Percentiles rank a stretch among this genome's conserved stretches.
Evolutionary conservation across 2,797 vertebrate species (phyloP).

Genomic region (Sebastolobus alascanus): DNA sequence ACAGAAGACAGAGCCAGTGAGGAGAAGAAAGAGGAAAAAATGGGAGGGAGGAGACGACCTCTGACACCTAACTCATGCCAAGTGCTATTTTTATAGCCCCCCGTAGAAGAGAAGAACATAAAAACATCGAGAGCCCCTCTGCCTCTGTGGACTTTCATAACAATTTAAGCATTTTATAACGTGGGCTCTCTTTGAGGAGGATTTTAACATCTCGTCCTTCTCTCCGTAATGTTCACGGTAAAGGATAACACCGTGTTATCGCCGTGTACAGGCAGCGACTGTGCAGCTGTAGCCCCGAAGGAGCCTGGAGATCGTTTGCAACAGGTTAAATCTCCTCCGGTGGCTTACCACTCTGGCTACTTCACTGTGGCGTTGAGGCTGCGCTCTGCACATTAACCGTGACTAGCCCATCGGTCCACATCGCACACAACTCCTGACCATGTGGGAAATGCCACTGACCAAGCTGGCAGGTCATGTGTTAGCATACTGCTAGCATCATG

Average conservation of each 20-base stretch:
- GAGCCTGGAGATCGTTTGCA: constrained; percentile 18
- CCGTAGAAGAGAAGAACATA: constrained; percentile 65
- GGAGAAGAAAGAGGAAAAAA: constrained; percentile 25
- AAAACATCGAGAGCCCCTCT: constrained; percentile 59
- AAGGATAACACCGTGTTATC: not conserved
- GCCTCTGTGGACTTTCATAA: constrained; percentile 55
- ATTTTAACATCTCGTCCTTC: constrained; percentile 25
- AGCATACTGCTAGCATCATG: constrained; percentile 33
- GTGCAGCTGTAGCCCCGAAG: not conserved
- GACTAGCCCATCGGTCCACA: constrained; percentile 39
- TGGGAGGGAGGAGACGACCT: constrained; percentile 71
- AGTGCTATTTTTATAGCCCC: constrained; percentile 86
- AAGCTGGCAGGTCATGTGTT: constrained; percentile 45
- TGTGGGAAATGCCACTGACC: constrained; percentile 57
- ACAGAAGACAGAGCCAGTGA: constrained; percentile 41
- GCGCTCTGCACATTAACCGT: constrained; percentile 40
- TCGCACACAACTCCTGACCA: constrained; percentile 41
- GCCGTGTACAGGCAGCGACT: not conserved
- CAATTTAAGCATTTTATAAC: constrained; percentile 58
- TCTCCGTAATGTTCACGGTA: not conserved
- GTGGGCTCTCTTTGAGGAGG: constrained; percentile 5
- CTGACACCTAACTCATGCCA: constrained; percentile 80
- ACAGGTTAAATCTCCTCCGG: constrained; percentile 26
- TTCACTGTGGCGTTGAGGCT: constrained; percentile 39
- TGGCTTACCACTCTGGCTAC: constrained; percentile 37